These are phyloP conservation scores for Archilochus colubris DNA, from an alignment of 2,113 vertebrate genomes.

Conservation along the genomic window DNA sequence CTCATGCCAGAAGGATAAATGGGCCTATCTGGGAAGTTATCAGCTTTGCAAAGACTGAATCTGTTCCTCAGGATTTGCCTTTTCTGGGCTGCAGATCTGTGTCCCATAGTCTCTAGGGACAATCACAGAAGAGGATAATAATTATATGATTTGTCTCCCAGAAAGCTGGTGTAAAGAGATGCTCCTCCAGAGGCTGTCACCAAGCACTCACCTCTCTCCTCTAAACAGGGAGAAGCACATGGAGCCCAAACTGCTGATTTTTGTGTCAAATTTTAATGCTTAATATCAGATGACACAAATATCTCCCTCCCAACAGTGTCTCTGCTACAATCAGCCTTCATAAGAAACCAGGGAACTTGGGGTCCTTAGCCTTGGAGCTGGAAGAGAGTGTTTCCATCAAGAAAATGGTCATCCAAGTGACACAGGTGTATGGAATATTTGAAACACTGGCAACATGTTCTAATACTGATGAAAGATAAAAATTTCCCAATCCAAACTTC, in stretches of 20 bases:
- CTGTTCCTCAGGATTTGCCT: not conserved
- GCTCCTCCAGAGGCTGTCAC: not conserved
- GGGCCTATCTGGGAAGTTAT: not conserved
- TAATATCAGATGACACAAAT: not conserved
- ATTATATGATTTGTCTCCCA: not conserved
- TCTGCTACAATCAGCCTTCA: not conserved
- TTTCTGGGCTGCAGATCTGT: not conserved
- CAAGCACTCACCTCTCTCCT: not conserved
- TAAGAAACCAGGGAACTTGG: not conserved
- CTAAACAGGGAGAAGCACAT: not conserved
- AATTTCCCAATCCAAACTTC: not conserved
- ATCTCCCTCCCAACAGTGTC: not conserved
- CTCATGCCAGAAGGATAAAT: not conserved
- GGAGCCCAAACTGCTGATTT: not conserved
- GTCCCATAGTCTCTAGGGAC: rapidly evolving
- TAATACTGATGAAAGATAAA: not conserved
- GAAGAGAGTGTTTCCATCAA: not conserved
- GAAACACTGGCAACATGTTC: not conserved
- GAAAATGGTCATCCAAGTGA: not conserved
- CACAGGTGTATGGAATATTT: not conserved
- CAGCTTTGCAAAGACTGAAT: not conserved
- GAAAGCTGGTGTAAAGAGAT: rapidly evolving
- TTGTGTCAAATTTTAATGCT: not conserved
- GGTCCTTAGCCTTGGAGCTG: not conserved
- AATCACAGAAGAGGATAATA: not conserved